Conservation (phyloP, 2,113 vertebrate genomes). For the Sprattus sprattus region DNA sequence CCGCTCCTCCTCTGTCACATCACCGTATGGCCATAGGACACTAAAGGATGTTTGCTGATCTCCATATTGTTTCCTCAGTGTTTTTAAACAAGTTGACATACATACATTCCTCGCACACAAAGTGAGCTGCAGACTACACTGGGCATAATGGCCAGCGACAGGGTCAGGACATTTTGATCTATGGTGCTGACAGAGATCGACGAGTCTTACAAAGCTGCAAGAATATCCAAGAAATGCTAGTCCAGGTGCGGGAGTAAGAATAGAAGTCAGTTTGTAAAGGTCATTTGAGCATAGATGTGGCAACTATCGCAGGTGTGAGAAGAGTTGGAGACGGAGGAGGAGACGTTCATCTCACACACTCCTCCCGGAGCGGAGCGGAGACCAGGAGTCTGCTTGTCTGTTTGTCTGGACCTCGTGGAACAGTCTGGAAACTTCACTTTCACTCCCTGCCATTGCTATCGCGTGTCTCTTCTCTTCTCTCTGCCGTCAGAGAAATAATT, state of each 20-base stretch:
- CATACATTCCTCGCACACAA: neutral
- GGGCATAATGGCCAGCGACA: neutral
- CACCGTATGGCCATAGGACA: neutral
- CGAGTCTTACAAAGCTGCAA: neutral
- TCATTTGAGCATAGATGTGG: neutral
- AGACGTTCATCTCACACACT: neutral
- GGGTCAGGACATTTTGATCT: neutral
- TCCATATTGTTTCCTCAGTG: neutral
- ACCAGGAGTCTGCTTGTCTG: neutral
- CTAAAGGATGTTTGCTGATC: neutral
- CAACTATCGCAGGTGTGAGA: neutral
- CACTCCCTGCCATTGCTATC: neutral
- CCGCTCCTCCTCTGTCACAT: neutral
- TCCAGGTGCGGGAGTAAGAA: neutral
- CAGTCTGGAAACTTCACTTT: neutral
- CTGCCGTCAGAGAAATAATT: neutral
- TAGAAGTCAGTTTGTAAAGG: neutral
- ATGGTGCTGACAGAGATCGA: neutral
- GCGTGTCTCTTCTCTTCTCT: neutral
- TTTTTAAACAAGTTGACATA: neutral
- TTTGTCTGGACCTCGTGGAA: neutral
- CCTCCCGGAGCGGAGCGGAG: neutral
- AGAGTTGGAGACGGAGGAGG: neutral
- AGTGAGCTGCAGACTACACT: no score
- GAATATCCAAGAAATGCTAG: neutral